A percentile compares a stretch with the other conserved stretches of the same genome.
Evolutionary conservation across 2,797 vertebrate species (phyloP).

Genomic region (Pyrocephalus nanus): DNA sequence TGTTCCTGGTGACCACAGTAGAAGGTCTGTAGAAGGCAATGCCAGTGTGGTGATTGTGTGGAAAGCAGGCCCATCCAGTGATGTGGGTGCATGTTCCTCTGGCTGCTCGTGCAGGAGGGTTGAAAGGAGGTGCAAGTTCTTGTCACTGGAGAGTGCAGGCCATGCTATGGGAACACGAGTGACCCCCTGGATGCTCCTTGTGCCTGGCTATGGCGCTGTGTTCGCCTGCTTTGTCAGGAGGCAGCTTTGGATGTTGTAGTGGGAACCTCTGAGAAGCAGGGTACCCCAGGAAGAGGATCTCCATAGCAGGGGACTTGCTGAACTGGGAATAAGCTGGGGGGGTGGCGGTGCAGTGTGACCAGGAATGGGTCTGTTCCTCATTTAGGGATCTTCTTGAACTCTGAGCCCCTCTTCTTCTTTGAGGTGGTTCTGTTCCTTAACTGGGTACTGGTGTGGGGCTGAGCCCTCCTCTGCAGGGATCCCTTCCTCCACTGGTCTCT

Average conservation of each 20-base stretch:
- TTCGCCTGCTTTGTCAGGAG: background rate
- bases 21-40: background rate
- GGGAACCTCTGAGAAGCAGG: background rate
- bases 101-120: background rate
- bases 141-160: background rate
- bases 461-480: background rate
- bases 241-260: background rate
- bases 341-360: background rate
- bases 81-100: background rate
- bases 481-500: background rate
- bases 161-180: fast-evolving
- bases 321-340: background rate
- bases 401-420: background rate
- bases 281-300: background rate
- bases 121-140: background rate
- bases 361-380: background rate
- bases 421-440: background rate
- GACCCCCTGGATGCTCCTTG: background rate
- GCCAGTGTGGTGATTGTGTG: background rate
- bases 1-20: background rate
- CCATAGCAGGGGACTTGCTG: background rate
- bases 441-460: background rate
- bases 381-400: background rate
- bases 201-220: background rate
- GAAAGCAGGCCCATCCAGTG: background rate